phyloP scores from a whole-genome alignment of 2,113 vertebrate species.

The Myrmecophaga tridactyla region DNA sequence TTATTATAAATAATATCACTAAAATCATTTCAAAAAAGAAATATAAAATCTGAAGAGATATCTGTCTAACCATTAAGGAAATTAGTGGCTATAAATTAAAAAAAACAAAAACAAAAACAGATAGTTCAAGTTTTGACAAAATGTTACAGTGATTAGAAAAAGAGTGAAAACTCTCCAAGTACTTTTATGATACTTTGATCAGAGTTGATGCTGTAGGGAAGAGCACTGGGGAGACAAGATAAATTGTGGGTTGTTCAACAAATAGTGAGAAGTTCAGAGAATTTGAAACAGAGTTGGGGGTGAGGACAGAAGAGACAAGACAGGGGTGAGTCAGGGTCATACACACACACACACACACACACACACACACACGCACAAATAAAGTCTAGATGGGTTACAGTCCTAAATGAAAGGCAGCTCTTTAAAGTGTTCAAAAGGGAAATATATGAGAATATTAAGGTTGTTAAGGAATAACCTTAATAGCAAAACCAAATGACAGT shows the following conservation, averaged over 20 bases:
- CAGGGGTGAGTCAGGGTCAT: too few species aligned
- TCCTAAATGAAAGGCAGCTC: neutral
- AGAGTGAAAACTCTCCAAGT: neutral
- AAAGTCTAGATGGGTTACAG: neutral
- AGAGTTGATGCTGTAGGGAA: too few species aligned
- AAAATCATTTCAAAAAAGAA: conserved; percentile 38
- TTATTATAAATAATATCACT: conserved; percentile 3
- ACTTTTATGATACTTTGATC: conserved; percentile 11
- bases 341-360: too few species aligned
- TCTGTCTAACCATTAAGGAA: neutral
- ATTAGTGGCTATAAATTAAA: neutral
- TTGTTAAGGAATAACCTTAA: conserved; percentile 16
- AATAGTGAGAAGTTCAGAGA: too few species aligned
- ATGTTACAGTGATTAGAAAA: neutral
- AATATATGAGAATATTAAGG: neutral
- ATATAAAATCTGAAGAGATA: neutral
- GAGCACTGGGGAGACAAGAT: too few species aligned
- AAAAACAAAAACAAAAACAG: neutral
- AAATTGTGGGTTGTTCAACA: too few species aligned
- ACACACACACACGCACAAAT: neutral
- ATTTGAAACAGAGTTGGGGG: too few species aligned
- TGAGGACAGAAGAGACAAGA: too few species aligned
- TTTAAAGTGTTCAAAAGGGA: neutral
- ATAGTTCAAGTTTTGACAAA: neutral
- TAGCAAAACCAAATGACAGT: neutral